Evolutionary conservation across 1,140 invertebrate genomes (phyloP).

Genomic region (Chelonus insularis): DNA sequence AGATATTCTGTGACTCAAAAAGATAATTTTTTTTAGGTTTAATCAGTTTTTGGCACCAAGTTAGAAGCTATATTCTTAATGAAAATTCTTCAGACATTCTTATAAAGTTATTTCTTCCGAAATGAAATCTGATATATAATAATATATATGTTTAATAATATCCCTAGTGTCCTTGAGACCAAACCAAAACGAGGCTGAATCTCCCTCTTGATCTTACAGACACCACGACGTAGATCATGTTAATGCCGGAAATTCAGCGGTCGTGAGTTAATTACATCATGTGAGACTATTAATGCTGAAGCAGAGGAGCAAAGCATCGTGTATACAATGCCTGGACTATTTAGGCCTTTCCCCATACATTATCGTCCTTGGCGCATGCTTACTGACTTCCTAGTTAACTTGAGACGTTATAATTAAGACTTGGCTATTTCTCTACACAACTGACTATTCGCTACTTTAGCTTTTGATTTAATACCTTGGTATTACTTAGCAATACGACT

Average conservation of each 20-base stretch:
- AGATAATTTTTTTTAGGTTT: too few species aligned
- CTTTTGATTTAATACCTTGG: conserved; percentile 26
- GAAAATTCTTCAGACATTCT: too few species aligned
- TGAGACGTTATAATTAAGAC: conserved; percentile 49
- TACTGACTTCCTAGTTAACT: conserved; percentile 37
- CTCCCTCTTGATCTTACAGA: conserved; percentile 7
- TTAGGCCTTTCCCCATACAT: conserved; percentile 46
- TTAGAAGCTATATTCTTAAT: too few species aligned
- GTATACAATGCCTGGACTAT: conserved; percentile 40
- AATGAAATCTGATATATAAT: too few species aligned
- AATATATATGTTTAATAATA: too few species aligned
- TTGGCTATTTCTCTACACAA: conserved; percentile 5
- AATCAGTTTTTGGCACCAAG: too few species aligned
- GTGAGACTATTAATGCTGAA: conserved; percentile 46
- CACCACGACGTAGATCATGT: conserved; percentile 30
- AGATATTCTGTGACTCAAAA: too few species aligned
- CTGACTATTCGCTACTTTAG: conserved; percentile 16
- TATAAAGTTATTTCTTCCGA: too few species aligned
- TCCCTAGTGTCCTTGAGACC: not conserved
- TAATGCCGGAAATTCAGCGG: conserved; percentile 44
- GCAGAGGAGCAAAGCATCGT: conserved; percentile 13
- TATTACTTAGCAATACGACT: not conserved
- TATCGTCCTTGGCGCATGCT: conserved; percentile 32
- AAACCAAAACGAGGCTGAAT: not conserved
- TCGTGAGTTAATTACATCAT: conserved; percentile 48